phyloP scores from a whole-genome alignment of 2,797 vertebrate species.

The Pogonophryne albipinna region DNA sequence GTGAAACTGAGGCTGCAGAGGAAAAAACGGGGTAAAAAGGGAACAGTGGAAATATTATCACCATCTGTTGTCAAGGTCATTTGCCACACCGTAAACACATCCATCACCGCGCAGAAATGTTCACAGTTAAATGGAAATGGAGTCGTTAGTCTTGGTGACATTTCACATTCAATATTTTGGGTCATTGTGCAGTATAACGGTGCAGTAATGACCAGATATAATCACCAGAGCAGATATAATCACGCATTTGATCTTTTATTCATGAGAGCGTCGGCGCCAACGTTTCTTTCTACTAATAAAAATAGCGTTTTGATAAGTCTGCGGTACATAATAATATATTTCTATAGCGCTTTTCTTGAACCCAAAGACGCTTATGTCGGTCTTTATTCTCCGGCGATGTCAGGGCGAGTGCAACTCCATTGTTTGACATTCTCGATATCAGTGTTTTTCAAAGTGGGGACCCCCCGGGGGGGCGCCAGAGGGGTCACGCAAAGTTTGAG shows the following conservation, averaged over 20 bases:
- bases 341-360: too few relatives aligned
- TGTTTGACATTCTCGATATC: too few relatives aligned
- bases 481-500: too few relatives aligned
- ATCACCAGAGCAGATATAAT: too few relatives aligned
- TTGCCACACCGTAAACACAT: conserved; percentile 78
- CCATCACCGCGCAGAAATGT: conserved; percentile 69
- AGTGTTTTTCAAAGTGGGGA: too few relatives aligned
- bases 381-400: conserved; percentile 28
- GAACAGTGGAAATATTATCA: conserved; percentile 54
- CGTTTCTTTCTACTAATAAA: conserved; percentile 55
- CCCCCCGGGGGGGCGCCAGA: too few relatives aligned
- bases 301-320: conserved; percentile 46
- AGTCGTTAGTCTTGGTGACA: conserved; percentile 81
- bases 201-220: conserved; percentile 65
- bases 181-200: conserved; percentile 75
- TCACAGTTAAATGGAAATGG: conserved; percentile 73
- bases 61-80: conserved; percentile 85
- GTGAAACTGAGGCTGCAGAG: conserved; percentile 1
- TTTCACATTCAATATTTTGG: conserved; percentile 80
- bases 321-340: too few relatives aligned
- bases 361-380: too few relatives aligned
- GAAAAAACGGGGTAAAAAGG: not conserved
- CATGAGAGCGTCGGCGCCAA: conserved; percentile 33
- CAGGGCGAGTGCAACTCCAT: not conserved
- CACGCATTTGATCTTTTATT: conserved; percentile 71